Evolutionary conservation across 2,113 vertebrate genomes (phyloP).

Genomic region (Chloropsis hardwickii): DNA sequence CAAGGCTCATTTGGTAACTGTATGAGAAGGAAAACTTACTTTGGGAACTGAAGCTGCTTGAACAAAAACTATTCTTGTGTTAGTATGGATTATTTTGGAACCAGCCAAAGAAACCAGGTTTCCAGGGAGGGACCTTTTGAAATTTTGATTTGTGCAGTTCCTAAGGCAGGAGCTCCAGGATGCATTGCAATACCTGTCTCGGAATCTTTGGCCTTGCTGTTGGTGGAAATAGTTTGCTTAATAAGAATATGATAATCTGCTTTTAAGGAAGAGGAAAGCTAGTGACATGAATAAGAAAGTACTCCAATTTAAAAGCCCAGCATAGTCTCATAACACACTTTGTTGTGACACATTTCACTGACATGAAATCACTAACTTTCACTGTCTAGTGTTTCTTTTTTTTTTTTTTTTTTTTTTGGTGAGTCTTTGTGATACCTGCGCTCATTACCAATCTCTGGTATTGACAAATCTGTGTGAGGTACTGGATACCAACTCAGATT

Average conservation of each 20-base stretch:
- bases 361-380: not conserved
- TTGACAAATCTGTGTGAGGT: not conserved
- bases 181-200: not conserved
- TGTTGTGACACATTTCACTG: not conserved
- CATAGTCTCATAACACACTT: not conserved
- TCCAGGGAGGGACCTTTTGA: not conserved
- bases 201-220: not conserved
- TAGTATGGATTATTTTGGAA: not conserved
- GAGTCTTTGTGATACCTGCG: not conserved
- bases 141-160: not conserved
- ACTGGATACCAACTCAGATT: not conserved
- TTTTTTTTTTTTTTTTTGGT: not conserved
- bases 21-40: not conserved
- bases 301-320: not conserved
- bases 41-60: not conserved
- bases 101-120: not conserved
- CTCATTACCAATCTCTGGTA: not conserved
- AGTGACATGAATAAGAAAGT: not conserved
- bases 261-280: not conserved
- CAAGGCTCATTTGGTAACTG: not conserved
- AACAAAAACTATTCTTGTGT: not conserved
- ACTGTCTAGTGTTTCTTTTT: not conserved
- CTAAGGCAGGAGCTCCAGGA: not conserved
- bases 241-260: not conserved
- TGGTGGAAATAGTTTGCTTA: not conserved